Evolutionary conservation across 2,113 vertebrate genomes (phyloP).

Genomic region (Alethe castanea): DNA sequence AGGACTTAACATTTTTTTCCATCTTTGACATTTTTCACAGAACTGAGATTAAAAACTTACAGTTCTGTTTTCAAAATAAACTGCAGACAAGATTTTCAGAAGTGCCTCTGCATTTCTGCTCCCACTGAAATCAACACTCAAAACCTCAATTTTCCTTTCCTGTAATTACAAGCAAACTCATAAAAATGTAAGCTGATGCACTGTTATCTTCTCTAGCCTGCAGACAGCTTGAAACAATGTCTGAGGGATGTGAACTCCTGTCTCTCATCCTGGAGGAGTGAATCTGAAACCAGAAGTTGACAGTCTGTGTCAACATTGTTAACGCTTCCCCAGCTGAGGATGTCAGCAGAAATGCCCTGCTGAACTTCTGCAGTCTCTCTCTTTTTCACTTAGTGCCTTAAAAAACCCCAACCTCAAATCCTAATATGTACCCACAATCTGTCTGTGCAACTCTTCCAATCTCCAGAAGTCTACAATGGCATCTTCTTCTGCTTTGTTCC

Average conservation of each 20-base stretch:
- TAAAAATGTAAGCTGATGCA: neutral
- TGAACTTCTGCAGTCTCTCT: neutral
- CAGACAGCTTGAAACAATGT: neutral
- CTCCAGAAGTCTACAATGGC: neutral
- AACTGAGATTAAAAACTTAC: neutral
- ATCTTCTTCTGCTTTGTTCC: neutral
- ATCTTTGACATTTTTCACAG: neutral
- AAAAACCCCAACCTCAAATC: neutral
- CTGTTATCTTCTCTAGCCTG: neutral
- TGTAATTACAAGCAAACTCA: neutral
- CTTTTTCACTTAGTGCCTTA: neutral
- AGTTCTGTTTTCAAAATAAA: neutral
- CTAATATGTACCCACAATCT: neutral
- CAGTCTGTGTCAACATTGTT: neutral
- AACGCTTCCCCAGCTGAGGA: neutral
- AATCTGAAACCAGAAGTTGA: neutral
- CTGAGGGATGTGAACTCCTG: neutral
- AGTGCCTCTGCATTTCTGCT: neutral
- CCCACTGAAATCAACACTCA: neutral
- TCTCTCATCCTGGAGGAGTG: neutral
- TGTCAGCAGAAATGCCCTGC: neutral
- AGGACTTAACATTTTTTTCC: neutral
- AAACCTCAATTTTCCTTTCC: neutral
- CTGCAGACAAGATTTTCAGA: neutral
- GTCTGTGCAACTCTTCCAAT: neutral